phyloP scores from a whole-genome alignment of 2,797 vertebrate species.

The Galaxias olidus region DNA sequence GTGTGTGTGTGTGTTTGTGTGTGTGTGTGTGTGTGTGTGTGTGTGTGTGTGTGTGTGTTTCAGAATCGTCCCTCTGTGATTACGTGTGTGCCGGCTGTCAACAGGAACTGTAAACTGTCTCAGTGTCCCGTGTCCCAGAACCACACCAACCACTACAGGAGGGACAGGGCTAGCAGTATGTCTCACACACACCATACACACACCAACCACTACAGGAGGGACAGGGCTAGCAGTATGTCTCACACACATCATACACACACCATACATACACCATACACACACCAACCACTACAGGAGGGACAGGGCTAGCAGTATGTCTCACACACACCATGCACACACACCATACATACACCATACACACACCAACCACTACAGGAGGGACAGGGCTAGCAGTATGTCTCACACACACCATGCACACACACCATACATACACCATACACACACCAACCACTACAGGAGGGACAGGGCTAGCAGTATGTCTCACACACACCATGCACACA shows the following conservation, averaged over 20 bases:
- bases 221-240: neutral
- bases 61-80: constrained; percentile 98
- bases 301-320: neutral
- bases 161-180: constrained; percentile 85
- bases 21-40: constrained; percentile 3
- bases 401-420: too few relatives aligned
- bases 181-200: constrained; percentile 28
- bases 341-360: neutral
- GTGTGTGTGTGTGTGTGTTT: constrained; percentile 25
- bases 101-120: constrained; percentile 95
- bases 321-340: neutral
- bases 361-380: too few relatives aligned
- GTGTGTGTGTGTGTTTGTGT: constrained; percentile 1
- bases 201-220: neutral
- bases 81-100: constrained; percentile 93
- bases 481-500: too few relatives aligned
- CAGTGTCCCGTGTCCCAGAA: constrained; percentile 93
- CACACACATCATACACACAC: neutral
- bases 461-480: too few relatives aligned
- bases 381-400: too few relatives aligned
- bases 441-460: too few relatives aligned
- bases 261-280: neutral
- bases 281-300: too few relatives aligned
- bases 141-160: constrained; percentile 84
- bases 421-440: too few relatives aligned